Conservation (phyloP, 1,140 invertebrate genomes). For the Neuroterus valhalla region DNA sequence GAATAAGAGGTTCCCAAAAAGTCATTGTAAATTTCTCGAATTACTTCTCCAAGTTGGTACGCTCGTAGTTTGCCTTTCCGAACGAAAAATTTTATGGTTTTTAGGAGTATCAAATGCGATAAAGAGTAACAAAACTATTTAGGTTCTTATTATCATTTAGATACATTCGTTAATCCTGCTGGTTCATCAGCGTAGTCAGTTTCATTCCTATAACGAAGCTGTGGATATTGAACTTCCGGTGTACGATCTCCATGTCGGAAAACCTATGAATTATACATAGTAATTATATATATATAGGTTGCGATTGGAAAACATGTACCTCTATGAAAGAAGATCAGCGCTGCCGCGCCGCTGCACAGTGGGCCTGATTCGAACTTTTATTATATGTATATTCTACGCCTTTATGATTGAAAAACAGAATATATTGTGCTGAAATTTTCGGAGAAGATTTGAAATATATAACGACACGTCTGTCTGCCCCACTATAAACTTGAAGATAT, state of each 20-base stretch:
- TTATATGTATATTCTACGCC: too few relatives aligned
- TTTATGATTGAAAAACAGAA: too few relatives aligned
- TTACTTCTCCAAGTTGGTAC: constrained; percentile 69
- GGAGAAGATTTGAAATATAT: too few relatives aligned
- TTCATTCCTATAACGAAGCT: constrained; percentile 77
- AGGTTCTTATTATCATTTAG: constrained; percentile 48
- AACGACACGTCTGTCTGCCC: too few relatives aligned
- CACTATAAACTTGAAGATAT: too few relatives aligned
- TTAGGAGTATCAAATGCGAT: too few relatives aligned
- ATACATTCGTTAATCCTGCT: constrained; percentile 85
- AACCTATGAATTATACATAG: constrained; percentile 77
- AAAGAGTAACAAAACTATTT: constrained; percentile 37
- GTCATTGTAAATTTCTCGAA: constrained; percentile 67
- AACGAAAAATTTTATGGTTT: constrained; percentile 35
- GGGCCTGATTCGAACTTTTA: too few relatives aligned
- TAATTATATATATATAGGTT: too few relatives aligned
- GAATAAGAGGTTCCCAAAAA: constrained; percentile 71
- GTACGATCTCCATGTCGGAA: constrained; percentile 87
- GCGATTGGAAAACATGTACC: too few relatives aligned
- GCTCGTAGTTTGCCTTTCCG: constrained; percentile 71
- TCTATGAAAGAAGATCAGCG: too few relatives aligned
- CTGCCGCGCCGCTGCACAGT: too few relatives aligned
- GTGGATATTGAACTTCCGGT: constrained; percentile 79
- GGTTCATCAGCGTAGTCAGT: constrained; percentile 81
- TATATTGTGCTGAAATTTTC: too few relatives aligned